Conservation (phyloP, 2,797 vertebrate species). For the Sebastes iracundus region DNA sequence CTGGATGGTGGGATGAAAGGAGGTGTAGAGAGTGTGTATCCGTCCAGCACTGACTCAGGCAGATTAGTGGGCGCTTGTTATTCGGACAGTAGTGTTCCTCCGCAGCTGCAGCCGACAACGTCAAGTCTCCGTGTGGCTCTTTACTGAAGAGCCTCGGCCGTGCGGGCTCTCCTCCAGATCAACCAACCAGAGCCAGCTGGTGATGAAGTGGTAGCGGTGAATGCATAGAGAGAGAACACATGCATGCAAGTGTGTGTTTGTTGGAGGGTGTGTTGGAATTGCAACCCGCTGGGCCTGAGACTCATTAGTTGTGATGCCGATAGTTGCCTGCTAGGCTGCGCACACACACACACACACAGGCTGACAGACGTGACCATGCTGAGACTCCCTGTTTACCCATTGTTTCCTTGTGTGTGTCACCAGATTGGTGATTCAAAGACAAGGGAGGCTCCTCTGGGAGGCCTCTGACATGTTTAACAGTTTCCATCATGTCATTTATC, state of each 20-base stretch:
- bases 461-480: neutral
- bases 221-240: neutral
- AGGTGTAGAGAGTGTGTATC: constrained; percentile 17
- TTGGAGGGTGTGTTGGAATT: neutral
- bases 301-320: constrained; percentile 11
- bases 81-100: constrained; percentile 13
- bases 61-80: constrained; percentile 35
- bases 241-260: neutral
- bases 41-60: neutral
- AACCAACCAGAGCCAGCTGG: neutral
- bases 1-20: constrained; percentile 24
- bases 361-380: constrained; percentile 14
- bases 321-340: neutral
- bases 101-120: constrained; percentile 19
- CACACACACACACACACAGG: neutral
- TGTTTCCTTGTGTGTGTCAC: constrained; percentile 29
- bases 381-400: constrained; percentile 23
- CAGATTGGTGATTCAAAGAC: constrained; percentile 32
- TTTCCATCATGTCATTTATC: constrained; percentile 26
- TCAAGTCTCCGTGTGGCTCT: neutral
- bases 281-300: constrained; percentile 13
- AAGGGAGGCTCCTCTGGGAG: constrained; percentile 4
- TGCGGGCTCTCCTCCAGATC: constrained; percentile 4
- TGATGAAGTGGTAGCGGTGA: constrained; percentile 10
- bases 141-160: neutral